phyloP scores from a whole-genome alignment of 2,888 invertebrate genomes.

The Phymatocera aterrima region DNA sequence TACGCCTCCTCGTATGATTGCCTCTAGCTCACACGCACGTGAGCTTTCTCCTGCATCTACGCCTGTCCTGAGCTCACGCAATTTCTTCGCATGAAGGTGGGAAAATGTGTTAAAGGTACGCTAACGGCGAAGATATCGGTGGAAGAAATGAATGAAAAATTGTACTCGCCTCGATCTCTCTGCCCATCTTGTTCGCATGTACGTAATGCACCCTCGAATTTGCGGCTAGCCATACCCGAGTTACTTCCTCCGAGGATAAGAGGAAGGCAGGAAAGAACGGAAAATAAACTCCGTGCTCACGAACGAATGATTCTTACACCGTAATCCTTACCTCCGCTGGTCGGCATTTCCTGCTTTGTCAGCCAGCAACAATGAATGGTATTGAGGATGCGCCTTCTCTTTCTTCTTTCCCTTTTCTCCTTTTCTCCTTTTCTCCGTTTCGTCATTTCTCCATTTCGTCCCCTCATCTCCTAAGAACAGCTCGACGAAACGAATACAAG shows the following conservation, averaged over 20 bases:
- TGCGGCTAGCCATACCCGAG: too few species aligned
- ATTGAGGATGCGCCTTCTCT: conserved; percentile 45
- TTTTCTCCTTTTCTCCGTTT: conserved; percentile 38
- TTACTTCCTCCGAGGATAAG: neutral
- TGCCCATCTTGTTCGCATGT: too few species aligned
- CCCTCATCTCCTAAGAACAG: conserved; percentile 31
- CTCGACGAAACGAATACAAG: conserved; percentile 36
- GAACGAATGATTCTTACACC: conserved; percentile 46
- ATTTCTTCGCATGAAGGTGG: too few species aligned
- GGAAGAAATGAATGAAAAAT: too few species aligned
- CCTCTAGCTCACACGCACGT: too few species aligned
- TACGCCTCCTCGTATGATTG: too few species aligned
- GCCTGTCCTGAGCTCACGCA: too few species aligned
- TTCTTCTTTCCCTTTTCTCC: conserved; percentile 51
- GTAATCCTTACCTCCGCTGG: conserved; percentile 22
- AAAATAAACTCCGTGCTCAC: conserved; percentile 41
- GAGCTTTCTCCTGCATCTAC: too few species aligned
- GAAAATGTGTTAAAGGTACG: too few species aligned
- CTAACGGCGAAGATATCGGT: too few species aligned
- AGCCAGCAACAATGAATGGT: conserved; percentile 44
- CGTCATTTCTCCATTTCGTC: neutral
- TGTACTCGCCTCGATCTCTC: too few species aligned
- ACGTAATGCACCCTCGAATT: neutral
- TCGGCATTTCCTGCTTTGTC: conserved; percentile 40
- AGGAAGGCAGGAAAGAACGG: neutral